Evolutionary conservation across 2,888 invertebrate species (phyloP), one percentile per base, ranked within the genome.

Genomic region (Loripinus fragilis): DNA sequence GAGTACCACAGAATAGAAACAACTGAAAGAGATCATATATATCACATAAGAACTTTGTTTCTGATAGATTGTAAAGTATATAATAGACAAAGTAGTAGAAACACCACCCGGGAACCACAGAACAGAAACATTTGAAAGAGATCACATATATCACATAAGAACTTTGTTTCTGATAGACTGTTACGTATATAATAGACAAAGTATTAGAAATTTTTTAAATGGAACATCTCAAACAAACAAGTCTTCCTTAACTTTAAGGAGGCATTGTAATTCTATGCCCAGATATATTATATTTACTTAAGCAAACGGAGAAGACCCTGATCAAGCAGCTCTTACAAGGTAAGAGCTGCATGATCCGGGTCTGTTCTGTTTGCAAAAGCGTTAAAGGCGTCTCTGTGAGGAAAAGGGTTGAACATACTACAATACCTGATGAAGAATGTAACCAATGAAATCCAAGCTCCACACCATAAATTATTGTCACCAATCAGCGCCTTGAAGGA

Each of bases 51-150:
- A n/a, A n/a, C n/a, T n/a, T n/a, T 17, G 77, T 79, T 7, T 67
- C 71, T 1, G 92, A 92, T 25, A 92, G 86, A 23, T 85, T 84
- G 74, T 90, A 70, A 12, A 74, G 86, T n/a, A 90, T 88, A 65
- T 83, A 85, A 71, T 89, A 86, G 30, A 86, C 75, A 33, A 87
- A 78, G 80, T 92, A 92, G 79, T 91, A 92, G 71, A 91, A 88
- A 80, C 92, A 92, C 92, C 92, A 92, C 0, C 92, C 92, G 12
- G 91, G 79, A 3, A 92, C 88, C 20, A 92, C 92, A 3, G 91
- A 85, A 74, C 92, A 92, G 79, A 88, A 92, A 78, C 88, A 88
- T 25, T 92, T 92, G 88, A 28, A 78, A 78, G 48, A 38, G 12
- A n/a, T n/a, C n/a, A n/a, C n/a, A n/a, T n/a, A n/a, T n/a, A n/a